phyloP scores from a whole-genome alignment of 1,140 invertebrate species.

The Calephelis nemesis region DNA sequence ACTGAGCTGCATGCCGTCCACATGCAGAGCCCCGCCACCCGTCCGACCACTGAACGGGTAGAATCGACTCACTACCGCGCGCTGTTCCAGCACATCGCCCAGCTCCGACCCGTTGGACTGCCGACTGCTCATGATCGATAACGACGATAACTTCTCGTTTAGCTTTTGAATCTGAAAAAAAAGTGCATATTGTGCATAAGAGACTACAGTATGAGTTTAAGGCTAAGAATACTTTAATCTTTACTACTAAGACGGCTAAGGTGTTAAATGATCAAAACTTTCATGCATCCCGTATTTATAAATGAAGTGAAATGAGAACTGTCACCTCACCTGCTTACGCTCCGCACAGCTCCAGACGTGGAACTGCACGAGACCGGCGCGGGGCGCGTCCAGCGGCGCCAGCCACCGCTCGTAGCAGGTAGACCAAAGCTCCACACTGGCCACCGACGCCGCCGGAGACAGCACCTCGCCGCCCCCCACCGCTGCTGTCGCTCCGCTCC shows the following conservation, averaged over 20 bases:
- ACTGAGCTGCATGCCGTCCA: slow-evolving; percentile 55
- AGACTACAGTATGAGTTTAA: too few species aligned
- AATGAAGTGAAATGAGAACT: too few species aligned
- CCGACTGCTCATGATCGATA: slow-evolving; percentile 54
- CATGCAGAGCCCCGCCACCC: slow-evolving; percentile 24
- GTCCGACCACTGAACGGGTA: slow-evolving; percentile 55
- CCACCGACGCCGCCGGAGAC: slow-evolving; percentile 78
- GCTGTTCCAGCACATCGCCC: slow-evolving; percentile 20
- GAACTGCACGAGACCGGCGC: slow-evolving; percentile 82
- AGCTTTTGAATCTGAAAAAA: slow-evolving; percentile 38
- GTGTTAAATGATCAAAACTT: too few species aligned
- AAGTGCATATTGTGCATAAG: too few species aligned
- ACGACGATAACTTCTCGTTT: slow-evolving; percentile 53
- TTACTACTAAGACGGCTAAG: too few species aligned
- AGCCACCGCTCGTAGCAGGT: slow-evolving; percentile 95
- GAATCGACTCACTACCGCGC: slow-evolving; percentile 55
- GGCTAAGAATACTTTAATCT: too few species aligned
- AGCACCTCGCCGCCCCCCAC: slow-evolving; percentile 45
- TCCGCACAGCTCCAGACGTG: slow-evolving; percentile 53
- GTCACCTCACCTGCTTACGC: slow-evolving; percentile 29
- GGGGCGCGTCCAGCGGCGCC: slow-evolving; percentile 88
- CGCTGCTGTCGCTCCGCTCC: slow-evolving; percentile 15
- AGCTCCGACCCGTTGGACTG: slow-evolving; percentile 44
- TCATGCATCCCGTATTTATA: too few species aligned
- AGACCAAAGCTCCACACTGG: slow-evolving; percentile 88